Evolutionary conservation across 2,888 invertebrate genomes (phyloP).

Genomic region (Caenorhabditis sp.): DNA sequence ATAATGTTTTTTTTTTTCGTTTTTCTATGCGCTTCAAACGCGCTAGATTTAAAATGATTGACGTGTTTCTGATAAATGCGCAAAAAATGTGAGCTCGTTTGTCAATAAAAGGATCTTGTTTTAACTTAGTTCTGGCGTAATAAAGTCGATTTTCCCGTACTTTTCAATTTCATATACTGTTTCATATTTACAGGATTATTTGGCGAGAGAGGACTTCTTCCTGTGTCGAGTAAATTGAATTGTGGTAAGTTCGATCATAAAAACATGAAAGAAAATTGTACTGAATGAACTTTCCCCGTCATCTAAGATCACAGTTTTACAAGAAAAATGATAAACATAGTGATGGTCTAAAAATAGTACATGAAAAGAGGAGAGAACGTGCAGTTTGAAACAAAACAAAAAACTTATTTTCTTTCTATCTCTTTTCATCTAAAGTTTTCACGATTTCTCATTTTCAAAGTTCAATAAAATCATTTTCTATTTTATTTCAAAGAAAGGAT

Average conservation of each 20-base stretch:
- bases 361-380: background rate
- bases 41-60: too few species aligned
- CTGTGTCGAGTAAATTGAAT: conserved; percentile 33
- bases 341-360: background rate
- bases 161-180: too few species aligned
- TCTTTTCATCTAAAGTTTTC: background rate
- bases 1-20: too few species aligned
- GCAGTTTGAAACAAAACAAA: background rate
- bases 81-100: too few species aligned
- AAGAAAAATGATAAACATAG: background rate
- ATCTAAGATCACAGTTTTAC: background rate
- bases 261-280: background rate
- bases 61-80: too few species aligned
- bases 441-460: conserved; percentile 1
- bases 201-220: conserved; percentile 35
- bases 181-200: conserved; percentile 34
- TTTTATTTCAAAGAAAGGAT: background rate
- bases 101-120: too few species aligned
- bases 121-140: too few species aligned
- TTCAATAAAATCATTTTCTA: conserved; percentile 8
- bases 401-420: background rate
- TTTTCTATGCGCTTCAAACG: too few species aligned
- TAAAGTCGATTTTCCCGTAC: too few species aligned
- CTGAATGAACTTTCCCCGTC: background rate
- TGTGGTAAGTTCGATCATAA: conserved; percentile 35